Evolutionary conservation across 2,888 invertebrate genomes (phyloP), one percentile per base, ranked within the genome.

Genomic region (Drosophila dives): DNA sequence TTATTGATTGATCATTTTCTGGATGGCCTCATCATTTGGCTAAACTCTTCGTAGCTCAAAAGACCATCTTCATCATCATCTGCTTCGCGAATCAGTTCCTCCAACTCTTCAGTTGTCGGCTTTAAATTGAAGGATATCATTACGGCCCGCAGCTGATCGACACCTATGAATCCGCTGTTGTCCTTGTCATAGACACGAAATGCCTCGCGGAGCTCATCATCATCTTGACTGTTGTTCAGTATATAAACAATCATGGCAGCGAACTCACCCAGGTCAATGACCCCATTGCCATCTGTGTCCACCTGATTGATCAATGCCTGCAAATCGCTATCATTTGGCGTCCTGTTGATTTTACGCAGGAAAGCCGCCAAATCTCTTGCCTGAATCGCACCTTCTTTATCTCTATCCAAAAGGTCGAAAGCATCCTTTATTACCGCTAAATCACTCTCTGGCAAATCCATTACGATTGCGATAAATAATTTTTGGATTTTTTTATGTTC

Each of bases 101-200:
- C 98, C 82, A 99, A 98, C 93, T 99, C 98, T 93, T 98, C 98
- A 94, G 98, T 98, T 90, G 98, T 98, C 91, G 99, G 95, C 94
- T 98, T 98, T 94, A 99, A 98, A 63, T 98, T 98, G 86, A 99
- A 96, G 95, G 98, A 98, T 94, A 98, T 98, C 98, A 99, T 98
- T 72, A 99, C 98, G 94, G 98, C 97, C 94, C 98, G 97, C 92
- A 99, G 94, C 94, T 98, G 98, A 75, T 98, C 98, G 80, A 98
- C 97, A 73, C 97, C 97, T 94, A 99, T 99, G 95, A 98, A 99
- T 86, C 99, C 99, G 93, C 98, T 98, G 92, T 98, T 98, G 94
- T 99, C 99, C 94, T 98, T 98, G 95, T 99, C 99, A 94, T 98
- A 99, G 15, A 81, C 11, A 1, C 29, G 42, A 34, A 81, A 79